Conservation (phyloP, 2,797 vertebrate species). For the Sebastes hubbsi region DNA sequence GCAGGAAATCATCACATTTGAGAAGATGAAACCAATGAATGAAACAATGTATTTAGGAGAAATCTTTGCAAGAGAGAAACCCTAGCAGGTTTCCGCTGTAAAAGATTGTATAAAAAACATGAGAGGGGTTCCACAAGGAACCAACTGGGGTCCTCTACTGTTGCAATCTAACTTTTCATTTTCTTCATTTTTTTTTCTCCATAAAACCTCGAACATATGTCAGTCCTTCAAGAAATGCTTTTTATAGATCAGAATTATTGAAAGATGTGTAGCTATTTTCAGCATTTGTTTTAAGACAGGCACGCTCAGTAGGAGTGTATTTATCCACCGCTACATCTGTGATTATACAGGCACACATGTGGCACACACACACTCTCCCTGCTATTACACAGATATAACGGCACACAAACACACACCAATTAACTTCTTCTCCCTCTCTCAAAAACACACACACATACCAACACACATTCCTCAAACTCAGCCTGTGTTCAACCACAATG, state of each 20-base stretch:
- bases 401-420: conserved; percentile 7
- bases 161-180: neutral
- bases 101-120: neutral
- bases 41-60: neutral
- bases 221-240: neutral
- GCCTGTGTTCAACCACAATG: conserved; percentile 50
- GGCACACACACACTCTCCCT: neutral
- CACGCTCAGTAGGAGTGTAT: conserved; percentile 4
- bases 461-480: conserved; percentile 58
- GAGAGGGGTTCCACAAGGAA: conserved; percentile 11
- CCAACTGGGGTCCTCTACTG: neutral
- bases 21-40: neutral
- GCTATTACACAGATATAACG: conserved; percentile 3
- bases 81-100: neutral
- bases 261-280: conserved; percentile 25
- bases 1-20: too few relatives aligned
- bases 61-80: neutral
- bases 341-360: conserved; percentile 56
- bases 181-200: neutral
- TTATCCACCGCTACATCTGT: conserved; percentile 32
- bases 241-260: conserved; percentile 25
- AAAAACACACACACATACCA: conserved; percentile 33
- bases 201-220: conserved; percentile 2
- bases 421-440: neutral
- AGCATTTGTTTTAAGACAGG: conserved; percentile 26